Evolutionary conservation across 1,140 invertebrate species (phyloP), one percentile per base, ranked within the genome.

Genomic region (Paraescarpia echinospica): DNA sequence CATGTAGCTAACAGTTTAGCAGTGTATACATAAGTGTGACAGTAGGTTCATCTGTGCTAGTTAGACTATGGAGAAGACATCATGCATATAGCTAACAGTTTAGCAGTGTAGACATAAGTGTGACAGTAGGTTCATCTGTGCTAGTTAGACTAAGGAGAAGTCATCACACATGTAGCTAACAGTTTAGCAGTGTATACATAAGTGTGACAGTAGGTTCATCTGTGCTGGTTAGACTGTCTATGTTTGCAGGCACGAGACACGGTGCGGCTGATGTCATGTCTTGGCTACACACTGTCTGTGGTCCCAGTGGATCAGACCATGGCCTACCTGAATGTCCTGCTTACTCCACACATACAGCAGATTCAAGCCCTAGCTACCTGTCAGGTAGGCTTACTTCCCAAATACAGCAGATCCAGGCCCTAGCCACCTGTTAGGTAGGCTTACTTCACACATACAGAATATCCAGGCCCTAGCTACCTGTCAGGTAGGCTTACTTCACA

Each of bases 201-300:
- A n/a, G n/a, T n/a, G n/a, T n/a, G n/a, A n/a, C n/a, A n/a, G n/a
- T n/a, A n/a, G n/a, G n/a, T n/a, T n/a, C n/a, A n/a, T n/a, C n/a
- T n/a, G n/a, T n/a, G n/a, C n/a, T n/a, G n/a, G n/a, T n/a, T n/a
- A n/a, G n/a, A n/a, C n/a, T n/a, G n/a, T n/a, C n/a, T 34, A 2
- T 90, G 33, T 90, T 41, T 90, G 34, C 90, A 95, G 95, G 96
- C 97, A 91, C 96, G 96, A 1, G 98, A 98, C 94, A 96, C 97
- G 90, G 96, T 97, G 31, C 96, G 98, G 48, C 94, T 98, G 5
- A 98, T 98, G 97, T 97, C 97, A 91, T 97, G 97, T 88, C 97
- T 98, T 91, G 98, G 98, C 0, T 97, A 97, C 94, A 96, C 98
- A 0, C 95, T 98, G 92, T 97, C 97, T 92, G 96, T 97, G 0